Evolutionary conservation across 2,888 invertebrate species (phyloP).

Genomic region (Epirrhoe tristata): DNA sequence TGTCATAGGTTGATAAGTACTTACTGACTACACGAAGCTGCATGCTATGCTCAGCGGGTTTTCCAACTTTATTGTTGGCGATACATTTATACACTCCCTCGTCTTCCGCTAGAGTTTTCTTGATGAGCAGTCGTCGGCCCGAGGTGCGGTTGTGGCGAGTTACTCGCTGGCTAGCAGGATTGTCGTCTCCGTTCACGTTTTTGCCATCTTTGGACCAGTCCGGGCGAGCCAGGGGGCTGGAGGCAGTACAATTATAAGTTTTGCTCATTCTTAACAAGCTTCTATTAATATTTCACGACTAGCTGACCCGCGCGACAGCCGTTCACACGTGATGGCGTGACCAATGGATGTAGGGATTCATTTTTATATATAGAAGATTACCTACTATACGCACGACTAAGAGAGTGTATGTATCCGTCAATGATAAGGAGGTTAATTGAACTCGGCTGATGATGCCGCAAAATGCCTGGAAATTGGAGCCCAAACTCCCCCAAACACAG

Average conservation of each 20-base stretch:
- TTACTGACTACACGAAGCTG: slow-evolving; percentile 68
- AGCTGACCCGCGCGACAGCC: too few relatives aligned
- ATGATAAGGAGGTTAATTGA: too few relatives aligned
- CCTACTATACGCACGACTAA: too few relatives aligned
- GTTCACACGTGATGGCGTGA: too few relatives aligned
- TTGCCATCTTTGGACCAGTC: slow-evolving; percentile 72
- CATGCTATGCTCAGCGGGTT: slow-evolving; percentile 61
- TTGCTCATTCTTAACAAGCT: too few relatives aligned
- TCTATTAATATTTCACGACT: too few relatives aligned
- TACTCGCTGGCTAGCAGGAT: slow-evolving; percentile 53
- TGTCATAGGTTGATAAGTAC: slow-evolving; percentile 42
- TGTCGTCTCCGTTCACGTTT: slow-evolving; percentile 54
- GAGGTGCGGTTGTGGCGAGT: slow-evolving; percentile 71
- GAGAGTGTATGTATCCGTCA: too few relatives aligned
- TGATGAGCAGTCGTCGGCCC: slow-evolving; percentile 71
- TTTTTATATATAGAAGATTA: too few relatives aligned
- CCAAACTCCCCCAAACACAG: too few relatives aligned
- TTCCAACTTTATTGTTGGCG: slow-evolving; percentile 64
- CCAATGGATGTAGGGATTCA: too few relatives aligned
- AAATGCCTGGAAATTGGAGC: too few relatives aligned
- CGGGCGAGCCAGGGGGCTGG: slow-evolving; percentile 67
- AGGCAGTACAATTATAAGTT: neutral
- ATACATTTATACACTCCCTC: slow-evolving; percentile 68
- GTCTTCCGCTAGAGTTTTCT: slow-evolving; percentile 61
- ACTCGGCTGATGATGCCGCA: too few relatives aligned